Evolutionary conservation across 2,113 vertebrate genomes (phyloP).

Genomic region (Salvelinus namaycush): DNA sequence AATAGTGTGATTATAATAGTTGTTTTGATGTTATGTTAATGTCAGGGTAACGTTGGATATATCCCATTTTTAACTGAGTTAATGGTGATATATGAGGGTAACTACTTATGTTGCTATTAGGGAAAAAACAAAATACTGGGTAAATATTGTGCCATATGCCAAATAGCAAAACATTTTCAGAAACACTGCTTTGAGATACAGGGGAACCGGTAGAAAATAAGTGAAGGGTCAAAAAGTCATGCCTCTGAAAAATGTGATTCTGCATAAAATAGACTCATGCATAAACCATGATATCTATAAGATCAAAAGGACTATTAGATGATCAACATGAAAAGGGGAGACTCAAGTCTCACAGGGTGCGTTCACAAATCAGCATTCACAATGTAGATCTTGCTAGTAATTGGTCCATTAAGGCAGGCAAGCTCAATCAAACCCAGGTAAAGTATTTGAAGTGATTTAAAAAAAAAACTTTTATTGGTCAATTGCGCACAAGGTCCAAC

Average conservation of each 20-base stretch:
- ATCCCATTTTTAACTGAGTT: neutral
- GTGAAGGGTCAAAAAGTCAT: neutral
- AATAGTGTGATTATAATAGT: neutral
- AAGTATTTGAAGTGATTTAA: too few relatives aligned
- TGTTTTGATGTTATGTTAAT: neutral
- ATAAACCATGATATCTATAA: conserved; percentile 21
- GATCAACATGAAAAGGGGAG: conserved; percentile 27
- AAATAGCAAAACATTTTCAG: neutral
- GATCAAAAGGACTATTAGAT: conserved; percentile 40
- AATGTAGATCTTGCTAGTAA: conserved; percentile 4
- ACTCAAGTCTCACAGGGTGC: neutral
- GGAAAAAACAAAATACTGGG: neutral
- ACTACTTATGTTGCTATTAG: neutral
- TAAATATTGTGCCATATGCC: neutral
- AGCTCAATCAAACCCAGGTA: too few relatives aligned
- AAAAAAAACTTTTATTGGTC: too few relatives aligned
- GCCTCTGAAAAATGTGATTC: neutral
- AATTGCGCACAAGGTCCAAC: too few relatives aligned
- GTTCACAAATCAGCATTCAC: neutral
- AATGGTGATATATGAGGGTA: too few relatives aligned
- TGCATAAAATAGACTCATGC: conserved; percentile 23
- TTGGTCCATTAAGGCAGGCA: neutral
- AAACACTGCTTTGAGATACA: neutral
- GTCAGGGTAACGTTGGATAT: neutral
- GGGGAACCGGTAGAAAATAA: neutral